Conservation (phyloP, 2,888 invertebrate species). For the Allolobophora icterica region DNA sequence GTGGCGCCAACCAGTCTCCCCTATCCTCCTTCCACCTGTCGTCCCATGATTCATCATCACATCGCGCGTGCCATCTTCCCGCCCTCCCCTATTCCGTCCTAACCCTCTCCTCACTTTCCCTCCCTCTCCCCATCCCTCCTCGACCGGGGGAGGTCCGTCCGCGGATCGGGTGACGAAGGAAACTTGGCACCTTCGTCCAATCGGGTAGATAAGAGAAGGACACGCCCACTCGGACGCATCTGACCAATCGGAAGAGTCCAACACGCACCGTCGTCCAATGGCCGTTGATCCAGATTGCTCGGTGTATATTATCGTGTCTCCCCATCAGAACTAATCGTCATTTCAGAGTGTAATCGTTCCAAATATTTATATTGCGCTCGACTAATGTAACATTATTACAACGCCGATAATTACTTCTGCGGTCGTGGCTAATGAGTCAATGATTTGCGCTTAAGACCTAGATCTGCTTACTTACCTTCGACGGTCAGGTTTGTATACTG, state of each 20-base stretch:
- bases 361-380: slow-evolving; percentile 6
- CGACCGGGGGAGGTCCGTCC: slow-evolving; percentile 1
- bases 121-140: neutral
- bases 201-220: neutral
- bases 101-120: neutral
- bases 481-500: neutral
- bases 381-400: neutral
- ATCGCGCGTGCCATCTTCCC: neutral
- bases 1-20: neutral
- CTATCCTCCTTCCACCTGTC: neutral
- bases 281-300: neutral
- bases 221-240: neutral
- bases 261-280: neutral
- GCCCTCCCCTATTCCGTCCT: neutral
- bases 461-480: neutral
- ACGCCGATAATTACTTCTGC: neutral
- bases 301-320: neutral
- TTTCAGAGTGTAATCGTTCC: neutral
- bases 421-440: no score
- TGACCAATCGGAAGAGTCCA: neutral
- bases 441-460: neutral
- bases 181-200: neutral
- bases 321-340: no score
- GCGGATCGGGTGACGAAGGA: neutral
- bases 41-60: slow-evolving; percentile 13